Evolutionary conservation across 2,113 vertebrate species (phyloP).

Genomic region (Pelmatolapia mariae): DNA sequence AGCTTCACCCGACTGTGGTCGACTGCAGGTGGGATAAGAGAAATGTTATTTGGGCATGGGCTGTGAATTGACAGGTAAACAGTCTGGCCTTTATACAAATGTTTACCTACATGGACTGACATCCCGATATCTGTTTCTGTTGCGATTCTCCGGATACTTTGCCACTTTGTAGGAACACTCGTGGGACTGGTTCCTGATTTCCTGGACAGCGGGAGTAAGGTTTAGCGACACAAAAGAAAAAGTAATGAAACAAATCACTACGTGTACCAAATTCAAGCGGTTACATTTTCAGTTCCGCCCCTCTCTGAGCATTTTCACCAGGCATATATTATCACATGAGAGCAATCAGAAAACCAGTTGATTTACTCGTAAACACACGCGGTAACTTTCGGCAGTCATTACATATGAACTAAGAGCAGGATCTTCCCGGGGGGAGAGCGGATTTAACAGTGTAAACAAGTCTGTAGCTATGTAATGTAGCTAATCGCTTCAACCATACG

Average conservation of each 20-base stretch:
- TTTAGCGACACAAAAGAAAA: background rate
- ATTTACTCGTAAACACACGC: background rate
- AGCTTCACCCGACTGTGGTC: slow-evolving; percentile 96
- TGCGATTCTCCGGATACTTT: slow-evolving; percentile 94
- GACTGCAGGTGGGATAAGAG: slow-evolving; percentile 64
- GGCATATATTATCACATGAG: background rate
- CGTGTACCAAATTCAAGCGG: background rate
- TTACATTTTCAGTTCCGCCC: background rate
- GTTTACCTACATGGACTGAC: slow-evolving; percentile 93
- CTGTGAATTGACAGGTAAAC: background rate
- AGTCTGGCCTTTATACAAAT: background rate
- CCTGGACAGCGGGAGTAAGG: slow-evolving; percentile 63
- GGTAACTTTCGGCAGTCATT: background rate
- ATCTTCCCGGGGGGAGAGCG: background rate
- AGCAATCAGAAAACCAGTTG: background rate
- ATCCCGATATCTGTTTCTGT: slow-evolving; percentile 96
- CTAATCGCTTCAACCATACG: background rate
- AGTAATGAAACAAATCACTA: background rate
- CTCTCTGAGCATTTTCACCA: background rate
- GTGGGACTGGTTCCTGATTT: slow-evolving; percentile 90
- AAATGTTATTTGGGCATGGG: background rate
- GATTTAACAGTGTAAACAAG: background rate
- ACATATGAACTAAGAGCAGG: background rate
- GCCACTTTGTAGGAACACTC: slow-evolving; percentile 92
- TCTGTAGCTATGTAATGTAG: background rate